Evolutionary conservation across 2,888 invertebrate species (phyloP), one percentile per base, ranked within the genome.

Genomic region (Gryllus longicercus): DNA sequence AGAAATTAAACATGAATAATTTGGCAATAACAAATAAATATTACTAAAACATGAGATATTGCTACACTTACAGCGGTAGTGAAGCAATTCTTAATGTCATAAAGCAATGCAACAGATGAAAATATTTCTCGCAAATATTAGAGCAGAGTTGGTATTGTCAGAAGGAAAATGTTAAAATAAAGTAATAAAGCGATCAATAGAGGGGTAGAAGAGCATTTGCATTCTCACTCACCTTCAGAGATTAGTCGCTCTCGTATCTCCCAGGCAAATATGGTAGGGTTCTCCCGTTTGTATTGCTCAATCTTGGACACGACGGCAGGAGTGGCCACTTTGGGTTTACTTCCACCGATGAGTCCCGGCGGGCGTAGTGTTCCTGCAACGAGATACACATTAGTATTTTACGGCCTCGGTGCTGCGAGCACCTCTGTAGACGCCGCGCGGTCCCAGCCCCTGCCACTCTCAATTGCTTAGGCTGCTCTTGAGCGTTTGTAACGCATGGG

Each of bases 251-350:
- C 98, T 81, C 98, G 91, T 84, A 98, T 98, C 91, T 99, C 98
- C 98, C 98, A 99, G 77, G 98, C 98, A 88, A 98, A 99, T 86
- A 98, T 98, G 82, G 98, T 98, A 5, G 98, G 98, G 88, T 98
- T 98, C 87, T 98, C 98, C 84, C 97, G 89, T 90, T 98, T 98
- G 91, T 98, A 98, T 88, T 97, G 96, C 88, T 98, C 98, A 86
- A 98, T 98, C 90, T 98, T 98, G 83, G 96, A 95, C 82, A 98
- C 98, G 79, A 98, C 98, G 18, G 96, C 94, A 38, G 98, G 98
- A 51, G 98, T 98, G 81, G 98, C 98, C 81, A 98, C 98, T 89
- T 98, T 98, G 8, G 97, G 97, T 88, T 98, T 98, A 87, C 96
- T 97, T 83, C 98, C 97, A 80, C 97, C 96, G 84, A 97, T 97